Evolutionary conservation across 2,797 vertebrate species (phyloP).

Genomic region (Danio kyathit): DNA sequence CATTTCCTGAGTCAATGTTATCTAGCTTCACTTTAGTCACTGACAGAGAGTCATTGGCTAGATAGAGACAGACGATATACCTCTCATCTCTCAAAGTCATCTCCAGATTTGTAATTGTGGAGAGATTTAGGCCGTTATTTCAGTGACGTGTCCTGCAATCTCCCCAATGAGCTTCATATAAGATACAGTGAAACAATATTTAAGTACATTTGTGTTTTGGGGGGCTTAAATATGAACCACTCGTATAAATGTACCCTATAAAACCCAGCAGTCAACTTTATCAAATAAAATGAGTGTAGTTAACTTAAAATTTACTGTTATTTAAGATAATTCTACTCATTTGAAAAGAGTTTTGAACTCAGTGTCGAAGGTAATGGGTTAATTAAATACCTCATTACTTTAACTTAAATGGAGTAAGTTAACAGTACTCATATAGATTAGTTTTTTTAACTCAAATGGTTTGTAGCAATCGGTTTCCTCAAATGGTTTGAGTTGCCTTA

Average conservation of each 20-base stretch:
- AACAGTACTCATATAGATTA: too few species aligned
- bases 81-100: conserved; percentile 8
- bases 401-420: too few species aligned
- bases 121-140: neutral
- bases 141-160: neutral
- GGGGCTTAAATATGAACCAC: neutral
- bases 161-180: neutral
- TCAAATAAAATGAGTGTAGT: too few species aligned
- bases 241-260: neutral
- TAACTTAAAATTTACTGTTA: too few species aligned
- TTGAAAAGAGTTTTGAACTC: too few species aligned
- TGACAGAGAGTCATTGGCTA: neutral
- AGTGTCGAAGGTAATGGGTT: too few species aligned
- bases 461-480: too few species aligned
- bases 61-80: conserved; percentile 20
- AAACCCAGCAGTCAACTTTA: too few species aligned
- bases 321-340: too few species aligned
- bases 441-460: too few species aligned
- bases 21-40: neutral
- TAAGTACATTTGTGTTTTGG: neutral
- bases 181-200: neutral
- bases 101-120: conserved; percentile 5
- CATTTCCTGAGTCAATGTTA: conserved; percentile 72
- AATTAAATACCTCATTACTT: too few species aligned
- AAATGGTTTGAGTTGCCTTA: too few species aligned